Evolutionary conservation across 2,797 vertebrate species (phyloP).

Genomic region (Oreortyx pictus): DNA sequence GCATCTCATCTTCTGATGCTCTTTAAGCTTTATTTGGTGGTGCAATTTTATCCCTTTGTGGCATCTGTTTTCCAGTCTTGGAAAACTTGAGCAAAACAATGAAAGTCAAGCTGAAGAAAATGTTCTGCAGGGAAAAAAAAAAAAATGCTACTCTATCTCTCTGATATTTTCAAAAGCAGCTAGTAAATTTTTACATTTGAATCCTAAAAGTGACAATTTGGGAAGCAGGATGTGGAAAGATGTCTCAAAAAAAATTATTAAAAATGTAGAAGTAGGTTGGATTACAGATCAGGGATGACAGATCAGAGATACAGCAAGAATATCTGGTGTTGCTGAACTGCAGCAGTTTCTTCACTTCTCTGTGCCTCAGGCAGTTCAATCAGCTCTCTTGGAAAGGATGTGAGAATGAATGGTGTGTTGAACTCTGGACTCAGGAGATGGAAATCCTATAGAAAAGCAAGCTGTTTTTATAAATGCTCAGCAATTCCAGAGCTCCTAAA

Average conservation of each 20-base stretch:
- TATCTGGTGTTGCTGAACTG: neutral
- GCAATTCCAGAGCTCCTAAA: neutral
- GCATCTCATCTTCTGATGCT: neutral
- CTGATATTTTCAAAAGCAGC: neutral
- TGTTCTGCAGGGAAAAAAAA: neutral
- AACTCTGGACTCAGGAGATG: neutral
- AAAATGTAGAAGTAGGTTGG: neutral
- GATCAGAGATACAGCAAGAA: neutral
- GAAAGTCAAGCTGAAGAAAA: neutral
- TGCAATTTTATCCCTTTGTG: neutral
- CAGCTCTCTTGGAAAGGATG: neutral
- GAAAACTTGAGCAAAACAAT: slow-evolving; percentile 16
- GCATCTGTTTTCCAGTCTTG: neutral
- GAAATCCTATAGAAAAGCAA: slow-evolving; percentile 6
- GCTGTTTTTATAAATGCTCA: neutral
- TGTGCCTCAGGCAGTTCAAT: neutral
- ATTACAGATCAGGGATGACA: neutral
- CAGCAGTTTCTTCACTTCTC: neutral
- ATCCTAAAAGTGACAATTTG: neutral
- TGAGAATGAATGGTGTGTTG: neutral
- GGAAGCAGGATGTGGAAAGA: slow-evolving; percentile 10
- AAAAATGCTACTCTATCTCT: neutral
- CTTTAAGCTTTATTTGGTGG: neutral
- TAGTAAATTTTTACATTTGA: neutral
- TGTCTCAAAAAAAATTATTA: neutral